Evolutionary conservation across 2,888 invertebrate species (phyloP), one percentile per base, ranked within the genome.

Genomic region (Idaea dimidiata): DNA sequence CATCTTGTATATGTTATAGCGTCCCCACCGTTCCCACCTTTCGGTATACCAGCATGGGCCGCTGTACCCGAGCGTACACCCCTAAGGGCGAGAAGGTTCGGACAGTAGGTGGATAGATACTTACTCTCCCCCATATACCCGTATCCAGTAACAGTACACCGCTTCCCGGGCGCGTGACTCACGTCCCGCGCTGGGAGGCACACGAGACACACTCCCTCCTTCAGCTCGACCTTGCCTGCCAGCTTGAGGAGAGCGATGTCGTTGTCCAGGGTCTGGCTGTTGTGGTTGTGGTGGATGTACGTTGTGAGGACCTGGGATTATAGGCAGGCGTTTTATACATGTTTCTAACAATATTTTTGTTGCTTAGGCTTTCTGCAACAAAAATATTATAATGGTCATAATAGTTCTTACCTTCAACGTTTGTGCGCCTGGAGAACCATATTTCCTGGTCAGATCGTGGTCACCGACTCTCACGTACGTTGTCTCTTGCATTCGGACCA

Each of bases 241-340:
- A 98, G 93, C 83, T 97, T 97, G 14, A 99, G 93, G 66, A 99
- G 84, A 0, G 99, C 99, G 68, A 99, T 98, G 78, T 99, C 98
- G 77, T 99, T 98, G 83, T 98, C 98, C 71, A 98, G 88, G 0
- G 98, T 98, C 87, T 98, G 98, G 73, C 97, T 97, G 87, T 98
- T 98, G 92, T 98, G 98, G 89, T 98, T 98, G 87, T 98, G 98
- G 80, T 98, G 98, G 67, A 98, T 98, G 85, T 98, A 98, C 0
- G 98, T 98, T 61, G 98, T 98, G 61, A 97, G 97, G 1, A 98
- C 98, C 56, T 56, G 18, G 5, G 56, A 18, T 17, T 14, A 56
- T 8, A 54, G 7, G 7, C 0, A 54, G 16, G 7, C 24, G 24
- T 1, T 24, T n/a, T n/a, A n/a, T n/a, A n/a, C n/a, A n/a, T n/a